Base-by-base conservation (phyloP, 2,888 invertebrate species). In the Leucophenga maculata region DNA sequence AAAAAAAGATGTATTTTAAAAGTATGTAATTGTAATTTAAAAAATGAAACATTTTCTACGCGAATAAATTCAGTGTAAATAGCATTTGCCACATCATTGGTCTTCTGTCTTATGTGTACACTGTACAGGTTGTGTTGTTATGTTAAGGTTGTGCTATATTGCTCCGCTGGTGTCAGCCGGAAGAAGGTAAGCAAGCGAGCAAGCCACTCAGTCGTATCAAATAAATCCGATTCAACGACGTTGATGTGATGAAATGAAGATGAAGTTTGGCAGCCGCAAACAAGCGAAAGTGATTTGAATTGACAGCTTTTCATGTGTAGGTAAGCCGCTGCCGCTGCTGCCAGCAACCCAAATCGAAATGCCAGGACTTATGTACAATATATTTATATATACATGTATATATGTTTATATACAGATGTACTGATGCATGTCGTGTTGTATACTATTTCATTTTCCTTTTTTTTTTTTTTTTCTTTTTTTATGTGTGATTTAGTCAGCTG, bases 21-120 rank as follows among this genome's bases (percentile, higher is more conserved):
- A 39, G 39, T 39, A 39, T 39, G 39, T 39, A 39, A 39, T 39
- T 39, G 39, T 39, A 39, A 11, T 55, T 14, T 16, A 50, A 4
- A 50, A 50, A 50, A 50, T 11, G 6, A 18, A 50, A 50, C 1
- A 72, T 73, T 75, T 75, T 75, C 70, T 75, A 75, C 73, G 70
- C 73, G 67, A 69, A 75, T 69, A 73, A 73, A 73, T 66, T 70
- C 69, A 70, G 62, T 71, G 59, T 55, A 72, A 59, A 59, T 59
- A 59, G 57, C 59, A 59, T 31, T 32, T 50, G 39, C 39, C 39
- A 39, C 39, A 39, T 39, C 39, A 39, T 39, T 39, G 39, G 39
- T 11, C 39, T 39, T 39, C 6, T 39, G 11, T 39, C n/a, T n/a
- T n/a, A n/a, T 39, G 39, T 39, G 39, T 39, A 11, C 11, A 11